Percentiles rank a stretch among this genome's conserved stretches.
These are phyloP conservation scores for Bradypodion ventrale DNA, from an alignment of 2,797 vertebrate genomes.

Conservation along the genomic window DNA sequence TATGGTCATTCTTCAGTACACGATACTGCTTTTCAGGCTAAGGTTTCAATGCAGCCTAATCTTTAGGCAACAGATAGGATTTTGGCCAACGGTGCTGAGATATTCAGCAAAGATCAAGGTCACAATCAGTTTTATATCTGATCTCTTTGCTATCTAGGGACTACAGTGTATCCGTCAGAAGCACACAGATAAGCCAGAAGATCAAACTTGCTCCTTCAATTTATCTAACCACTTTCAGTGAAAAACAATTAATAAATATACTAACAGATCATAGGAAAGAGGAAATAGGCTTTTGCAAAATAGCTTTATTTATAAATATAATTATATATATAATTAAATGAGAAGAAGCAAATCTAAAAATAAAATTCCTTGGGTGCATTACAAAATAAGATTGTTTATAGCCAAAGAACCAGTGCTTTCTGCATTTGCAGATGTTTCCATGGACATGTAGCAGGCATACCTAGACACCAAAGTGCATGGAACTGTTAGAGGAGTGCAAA, in stretches of 20 bases:
- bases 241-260: constrained; percentile 23
- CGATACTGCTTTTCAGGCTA: not conserved
- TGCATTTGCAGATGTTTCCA: too few relatives aligned
- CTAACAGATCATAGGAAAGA: constrained; percentile 4
- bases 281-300: not conserved
- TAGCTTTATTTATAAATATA: too few relatives aligned
- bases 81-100: constrained; percentile 19
- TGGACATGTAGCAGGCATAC: too few relatives aligned
- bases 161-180: not conserved
- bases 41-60: not conserved
- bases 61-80: constrained; percentile 1
- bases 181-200: not conserved
- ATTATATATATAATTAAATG: constrained; percentile 19
- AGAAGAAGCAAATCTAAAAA: not conserved
- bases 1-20: not conserved
- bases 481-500: too few relatives aligned
- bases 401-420: too few relatives aligned
- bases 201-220: not conserved
- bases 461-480: too few relatives aligned
- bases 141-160: not conserved
- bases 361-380: not conserved
- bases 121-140: constrained; percentile 23
- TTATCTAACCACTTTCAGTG: constrained; percentile 9
- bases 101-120: constrained; percentile 36
- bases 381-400: not conserved